These are phyloP conservation scores for Maylandia zebra DNA, from an alignment of 2,113 vertebrate species.

Conservation along the genomic window DNA sequence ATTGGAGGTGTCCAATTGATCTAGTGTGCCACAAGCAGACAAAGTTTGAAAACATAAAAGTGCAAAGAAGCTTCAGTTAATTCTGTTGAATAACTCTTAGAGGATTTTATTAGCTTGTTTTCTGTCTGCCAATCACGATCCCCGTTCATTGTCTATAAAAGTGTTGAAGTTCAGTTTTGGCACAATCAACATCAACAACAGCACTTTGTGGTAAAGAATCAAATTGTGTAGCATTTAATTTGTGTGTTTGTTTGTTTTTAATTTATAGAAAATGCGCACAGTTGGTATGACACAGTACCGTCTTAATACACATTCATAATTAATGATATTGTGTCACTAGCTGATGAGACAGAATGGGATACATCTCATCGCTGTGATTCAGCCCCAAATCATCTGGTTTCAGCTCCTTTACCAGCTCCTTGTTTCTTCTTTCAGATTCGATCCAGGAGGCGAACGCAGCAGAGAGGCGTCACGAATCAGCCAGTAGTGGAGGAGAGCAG, in stretches of 20 bases:
- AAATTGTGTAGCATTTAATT: not conserved
- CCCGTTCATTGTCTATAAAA: not conserved
- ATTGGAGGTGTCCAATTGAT: not conserved
- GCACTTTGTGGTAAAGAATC: not conserved
- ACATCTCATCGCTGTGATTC: not conserved
- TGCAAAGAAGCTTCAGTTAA: not conserved
- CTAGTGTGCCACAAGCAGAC: fast-evolving
- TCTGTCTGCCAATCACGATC: not conserved
- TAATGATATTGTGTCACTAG: not conserved
- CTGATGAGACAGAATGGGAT: not conserved
- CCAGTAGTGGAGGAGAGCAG: not conserved
- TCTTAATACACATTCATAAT: not conserved
- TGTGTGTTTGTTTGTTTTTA: not conserved
- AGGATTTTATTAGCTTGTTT: not conserved
- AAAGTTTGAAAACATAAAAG: not conserved
- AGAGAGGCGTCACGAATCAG: constrained; percentile 11
- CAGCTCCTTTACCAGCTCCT: not conserved
- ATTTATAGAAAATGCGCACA: not conserved
- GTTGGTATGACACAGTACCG: not conserved
- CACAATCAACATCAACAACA: not conserved
- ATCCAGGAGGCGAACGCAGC: constrained; percentile 44
- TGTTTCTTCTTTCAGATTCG: not conserved
- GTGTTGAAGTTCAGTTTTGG: not conserved
- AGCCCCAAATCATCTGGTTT: not conserved
- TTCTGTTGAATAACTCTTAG: not conserved